Evolutionary conservation across 2,888 invertebrate genomes (phyloP).

Genomic region (Marronus borbonicus): DNA sequence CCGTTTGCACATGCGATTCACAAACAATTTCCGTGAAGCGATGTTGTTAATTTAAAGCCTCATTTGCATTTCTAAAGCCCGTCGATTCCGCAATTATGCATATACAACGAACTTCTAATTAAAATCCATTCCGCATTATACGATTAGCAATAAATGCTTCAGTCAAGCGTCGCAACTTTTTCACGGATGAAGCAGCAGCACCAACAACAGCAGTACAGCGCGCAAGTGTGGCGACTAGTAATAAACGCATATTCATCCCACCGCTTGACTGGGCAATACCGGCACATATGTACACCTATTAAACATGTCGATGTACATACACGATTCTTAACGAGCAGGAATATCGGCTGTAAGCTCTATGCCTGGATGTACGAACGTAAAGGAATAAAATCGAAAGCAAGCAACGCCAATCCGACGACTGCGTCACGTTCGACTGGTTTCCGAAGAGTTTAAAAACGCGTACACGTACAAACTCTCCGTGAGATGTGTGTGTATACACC

Average conservation of each 20-base stretch:
- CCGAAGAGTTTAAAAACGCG: constrained; percentile 25
- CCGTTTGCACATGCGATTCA: too few species aligned
- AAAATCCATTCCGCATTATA: not conserved
- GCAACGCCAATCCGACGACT: constrained; percentile 22
- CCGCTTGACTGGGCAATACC: constrained; percentile 5
- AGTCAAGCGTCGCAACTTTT: constrained; percentile 1
- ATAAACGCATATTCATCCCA: constrained; percentile 33
- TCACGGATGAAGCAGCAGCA: not conserved
- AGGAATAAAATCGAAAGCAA: constrained; percentile 36
- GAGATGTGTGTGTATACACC: not conserved
- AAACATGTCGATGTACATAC: constrained; percentile 16
- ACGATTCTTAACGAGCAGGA: constrained; percentile 35
- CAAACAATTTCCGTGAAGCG: too few species aligned
- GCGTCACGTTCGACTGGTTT: constrained; percentile 40
- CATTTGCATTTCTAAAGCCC: not conserved
- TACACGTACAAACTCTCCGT: constrained; percentile 1
- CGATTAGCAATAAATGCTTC: constrained; percentile 28
- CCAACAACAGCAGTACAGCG: not conserved
- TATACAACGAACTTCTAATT: not conserved
- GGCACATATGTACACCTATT: constrained; percentile 1
- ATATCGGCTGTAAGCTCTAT: constrained; percentile 26
- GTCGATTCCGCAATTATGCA: not conserved
- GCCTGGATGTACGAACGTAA: constrained; percentile 5
- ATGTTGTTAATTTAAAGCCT: not conserved
- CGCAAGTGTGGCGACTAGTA: not conserved